Percentiles rank a stretch among this genome's conserved stretches.
Evolutionary conservation across 2,888 invertebrate genomes (phyloP).

Genomic region (Aporophyla nigra): DNA sequence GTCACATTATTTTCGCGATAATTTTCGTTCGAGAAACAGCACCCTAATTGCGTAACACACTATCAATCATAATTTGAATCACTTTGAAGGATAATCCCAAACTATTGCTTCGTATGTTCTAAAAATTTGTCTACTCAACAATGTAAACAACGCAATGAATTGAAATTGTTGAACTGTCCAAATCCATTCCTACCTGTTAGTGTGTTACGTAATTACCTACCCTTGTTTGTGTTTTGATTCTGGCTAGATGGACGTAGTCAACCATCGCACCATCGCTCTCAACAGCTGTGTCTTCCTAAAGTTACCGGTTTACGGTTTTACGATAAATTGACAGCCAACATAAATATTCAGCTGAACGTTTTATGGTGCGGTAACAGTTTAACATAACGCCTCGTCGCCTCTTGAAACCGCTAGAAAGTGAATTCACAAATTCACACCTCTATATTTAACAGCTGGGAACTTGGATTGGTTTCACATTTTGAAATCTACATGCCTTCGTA

Average conservation of each 20-base stretch:
- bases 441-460: constrained; percentile 22
- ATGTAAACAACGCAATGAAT: too few relatives aligned
- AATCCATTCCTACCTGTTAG: too few relatives aligned
- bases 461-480: constrained; percentile 41
- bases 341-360: constrained; percentile 43
- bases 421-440: constrained; percentile 48
- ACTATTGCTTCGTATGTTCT: too few relatives aligned
- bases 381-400: constrained; percentile 18
- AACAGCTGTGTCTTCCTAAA: background rate
- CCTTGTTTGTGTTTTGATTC: background rate
- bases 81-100: too few relatives aligned
- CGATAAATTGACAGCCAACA: background rate
- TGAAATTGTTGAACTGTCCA: too few relatives aligned
- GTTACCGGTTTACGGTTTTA: constrained; percentile 4
- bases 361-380: constrained; percentile 43
- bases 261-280: background rate
- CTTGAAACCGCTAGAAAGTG: constrained; percentile 53
- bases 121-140: too few relatives aligned
- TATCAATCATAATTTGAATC: too few relatives aligned
- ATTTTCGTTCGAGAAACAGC: too few relatives aligned
- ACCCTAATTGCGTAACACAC: too few relatives aligned
- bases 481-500: background rate
- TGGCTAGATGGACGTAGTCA: too few relatives aligned
- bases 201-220: too few relatives aligned
- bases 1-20: too few relatives aligned